These are phyloP conservation scores for Morpho deidamia DNA, from an alignment of 2,888 invertebrate genomes.

Conservation along the genomic window DNA sequence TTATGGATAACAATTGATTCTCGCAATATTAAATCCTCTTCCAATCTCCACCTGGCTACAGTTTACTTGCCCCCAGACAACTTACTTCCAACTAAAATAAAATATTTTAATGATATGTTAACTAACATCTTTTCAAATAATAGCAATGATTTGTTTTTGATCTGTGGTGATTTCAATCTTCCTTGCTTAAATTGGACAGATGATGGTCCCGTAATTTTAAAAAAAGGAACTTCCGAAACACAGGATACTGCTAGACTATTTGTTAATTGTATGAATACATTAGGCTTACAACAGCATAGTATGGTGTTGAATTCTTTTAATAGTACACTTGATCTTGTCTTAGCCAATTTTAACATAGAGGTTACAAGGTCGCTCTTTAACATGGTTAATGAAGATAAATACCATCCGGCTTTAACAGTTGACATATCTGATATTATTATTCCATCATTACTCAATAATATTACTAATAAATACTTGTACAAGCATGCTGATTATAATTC, in stretches of 20 bases:
- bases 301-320: no score
- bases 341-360: no score
- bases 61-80: not conserved
- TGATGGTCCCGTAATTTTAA: not conserved
- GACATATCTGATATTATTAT: no score
- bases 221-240: not conserved
- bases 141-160: not conserved
- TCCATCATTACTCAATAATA: no score
- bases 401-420: no score
- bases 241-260: not conserved
- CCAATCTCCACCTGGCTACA: not conserved
- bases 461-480: no score
- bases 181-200: not conserved
- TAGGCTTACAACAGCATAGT: not conserved
- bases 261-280: not conserved
- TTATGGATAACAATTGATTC: not conserved
- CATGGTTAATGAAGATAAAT: no score
- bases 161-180: not conserved
- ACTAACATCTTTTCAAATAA: not conserved
- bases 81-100: not conserved
- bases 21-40: not conserved
- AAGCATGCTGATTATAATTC: no score
- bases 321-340: no score
- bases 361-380: no score
- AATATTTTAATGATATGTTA: not conserved